Evolutionary conservation across 2,113 vertebrate genomes (phyloP).

Genomic region (Rhipidura dahli): DNA sequence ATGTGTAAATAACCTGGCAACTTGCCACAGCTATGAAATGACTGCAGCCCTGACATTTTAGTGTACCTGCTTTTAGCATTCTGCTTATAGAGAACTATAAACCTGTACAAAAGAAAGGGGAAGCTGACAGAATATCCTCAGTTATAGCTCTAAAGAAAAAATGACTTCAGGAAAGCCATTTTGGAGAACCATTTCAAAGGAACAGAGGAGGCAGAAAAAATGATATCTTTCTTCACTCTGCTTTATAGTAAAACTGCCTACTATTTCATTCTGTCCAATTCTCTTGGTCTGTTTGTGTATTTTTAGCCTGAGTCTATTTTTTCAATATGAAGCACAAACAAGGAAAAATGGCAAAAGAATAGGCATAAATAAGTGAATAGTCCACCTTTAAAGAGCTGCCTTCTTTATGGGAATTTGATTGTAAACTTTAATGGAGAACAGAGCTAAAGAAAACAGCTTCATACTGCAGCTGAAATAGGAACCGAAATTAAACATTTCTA

Average conservation of each 20-base stretch:
- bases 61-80: constrained; percentile 9
- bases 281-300: constrained; percentile 10
- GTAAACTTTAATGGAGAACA: not conserved
- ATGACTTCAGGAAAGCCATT: constrained; percentile 24
- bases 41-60: not conserved
- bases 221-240: not conserved
- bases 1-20: constrained; percentile 50
- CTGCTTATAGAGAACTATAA: constrained; percentile 26
- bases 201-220: constrained; percentile 9
- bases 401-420: not conserved
- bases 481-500: not conserved
- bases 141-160: constrained; percentile 35
- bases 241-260: constrained; percentile 9
- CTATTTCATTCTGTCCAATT: constrained; percentile 13
- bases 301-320: not conserved
- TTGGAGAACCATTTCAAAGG: constrained; percentile 33
- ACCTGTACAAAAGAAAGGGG: not conserved
- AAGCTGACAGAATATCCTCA: constrained; percentile 6
- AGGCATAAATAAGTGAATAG: not conserved
- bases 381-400: not conserved
- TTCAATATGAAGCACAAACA: not conserved
- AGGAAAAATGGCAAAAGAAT: not conserved
- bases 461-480: not conserved
- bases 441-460: not conserved
- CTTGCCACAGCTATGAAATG: not conserved